Evolutionary conservation across 2,113 vertebrate genomes (phyloP), one percentile per base, ranked within the genome.

Genomic region (Dascyllus trimaculatus): DNA sequence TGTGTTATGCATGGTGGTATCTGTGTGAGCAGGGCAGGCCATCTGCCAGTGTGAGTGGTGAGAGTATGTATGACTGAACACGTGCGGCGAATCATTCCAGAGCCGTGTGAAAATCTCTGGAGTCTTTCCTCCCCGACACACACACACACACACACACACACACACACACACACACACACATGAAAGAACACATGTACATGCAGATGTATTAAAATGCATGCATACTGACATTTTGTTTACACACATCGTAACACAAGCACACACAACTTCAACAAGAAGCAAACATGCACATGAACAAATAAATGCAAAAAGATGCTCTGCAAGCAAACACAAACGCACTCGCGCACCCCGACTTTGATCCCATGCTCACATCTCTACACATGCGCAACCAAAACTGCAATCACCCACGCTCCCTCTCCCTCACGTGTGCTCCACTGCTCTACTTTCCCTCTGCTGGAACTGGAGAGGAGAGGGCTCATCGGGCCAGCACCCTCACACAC

Each of bases 361-460:
- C 67, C 9, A 14, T 52, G 62, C 82, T 74, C 58, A 40, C 48
- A 63, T 77, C 75, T 43, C 60, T 54, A 66, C 81, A 80, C 89
- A 90, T 81, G 85, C 72, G 71, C 84, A 54, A 52, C 51, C 21
- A 75, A 52, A 76, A 75, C 32, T 69, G 59, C 57, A 85, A 84
- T 92, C 64, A 85, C 75, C 80, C 90, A 86, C 49, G 71, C 81
- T 88, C 76, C 64, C 46, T 59, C 80, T 77, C 56, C 40, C 79
- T 92, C 89, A 92, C 88, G 86, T 92, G 90, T 81, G 92, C 86
- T 89, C 91, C 89, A 93, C 86, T 93, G 88, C 90, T 93, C 92
- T 91, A 93, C 85, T 93, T 91, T 90, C 75, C 60, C 58, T 69
- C 73, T 63, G 71, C 56, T 67, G 58, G 64, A 90, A 66, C 51